These are phyloP conservation scores for Diabrotica virgifera DNA, from an alignment of 1,140 invertebrate species.

Conservation along the genomic window DNA sequence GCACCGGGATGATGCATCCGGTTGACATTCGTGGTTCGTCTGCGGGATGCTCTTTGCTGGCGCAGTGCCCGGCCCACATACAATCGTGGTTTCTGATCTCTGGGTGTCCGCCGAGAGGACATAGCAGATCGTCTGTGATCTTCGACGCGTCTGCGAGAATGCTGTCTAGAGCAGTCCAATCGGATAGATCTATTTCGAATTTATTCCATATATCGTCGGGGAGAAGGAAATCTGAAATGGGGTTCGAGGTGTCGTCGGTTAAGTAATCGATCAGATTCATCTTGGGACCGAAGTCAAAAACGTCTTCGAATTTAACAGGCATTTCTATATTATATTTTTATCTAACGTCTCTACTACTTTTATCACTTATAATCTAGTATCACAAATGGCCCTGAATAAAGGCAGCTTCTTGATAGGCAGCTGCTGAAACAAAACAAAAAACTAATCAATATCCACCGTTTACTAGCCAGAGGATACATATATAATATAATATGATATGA, in stretches of 20 bases:
- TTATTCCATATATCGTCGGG: conserved; percentile 45
- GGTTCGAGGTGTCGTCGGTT: not conserved
- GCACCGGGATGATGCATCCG: conserved; percentile 22
- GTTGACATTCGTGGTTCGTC: conserved; percentile 32
- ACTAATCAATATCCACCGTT: not conserved
- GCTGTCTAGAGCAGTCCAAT: conserved; percentile 22
- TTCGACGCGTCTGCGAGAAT: conserved; percentile 19
- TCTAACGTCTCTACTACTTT: conserved; percentile 12
- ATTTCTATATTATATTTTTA: conserved; percentile 20
- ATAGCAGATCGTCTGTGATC: not conserved
- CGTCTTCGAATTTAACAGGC: conserved; percentile 20
- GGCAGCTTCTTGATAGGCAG: conserved; percentile 41
- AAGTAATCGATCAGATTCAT: conserved; percentile 7
- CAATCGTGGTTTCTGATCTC: conserved; percentile 59
- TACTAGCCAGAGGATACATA: too few relatives aligned
- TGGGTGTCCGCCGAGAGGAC: conserved; percentile 25
- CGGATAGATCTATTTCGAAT: conserved; percentile 36
- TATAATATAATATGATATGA: too few relatives aligned
- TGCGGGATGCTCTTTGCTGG: conserved; percentile 51
- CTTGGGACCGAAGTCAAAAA: conserved; percentile 4
- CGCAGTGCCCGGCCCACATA: conserved; percentile 65
- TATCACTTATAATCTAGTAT: conserved; percentile 42
- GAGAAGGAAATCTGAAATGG: conserved; percentile 5
- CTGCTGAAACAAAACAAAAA: conserved; percentile 42
- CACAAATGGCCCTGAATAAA: conserved; percentile 45